Percentiles rank a stretch among this genome's conserved stretches.
Conservation (phyloP, 2,797 vertebrate genomes). For the Stomatorhinus walkeri region DNA sequence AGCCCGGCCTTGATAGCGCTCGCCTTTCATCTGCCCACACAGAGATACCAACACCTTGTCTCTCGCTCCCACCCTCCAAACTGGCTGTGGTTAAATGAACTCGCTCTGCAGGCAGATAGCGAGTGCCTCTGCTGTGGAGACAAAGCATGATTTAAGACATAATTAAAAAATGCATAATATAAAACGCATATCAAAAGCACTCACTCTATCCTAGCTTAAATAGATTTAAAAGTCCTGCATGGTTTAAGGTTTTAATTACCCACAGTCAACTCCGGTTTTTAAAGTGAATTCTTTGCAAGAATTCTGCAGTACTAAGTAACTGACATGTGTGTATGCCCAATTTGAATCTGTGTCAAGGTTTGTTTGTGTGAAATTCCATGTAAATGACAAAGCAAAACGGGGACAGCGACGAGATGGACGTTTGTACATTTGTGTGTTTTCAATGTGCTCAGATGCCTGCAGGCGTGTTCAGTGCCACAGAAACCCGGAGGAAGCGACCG, state of each 20-base stretch:
- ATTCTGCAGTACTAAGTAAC: not conserved
- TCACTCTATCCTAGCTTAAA: not conserved
- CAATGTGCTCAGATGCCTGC: constrained; percentile 30
- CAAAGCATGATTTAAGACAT: not conserved
- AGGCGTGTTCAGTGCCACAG: constrained; percentile 44
- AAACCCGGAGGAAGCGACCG: constrained; percentile 2
- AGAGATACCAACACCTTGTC: constrained; percentile 34
- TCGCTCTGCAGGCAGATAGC: not conserved
- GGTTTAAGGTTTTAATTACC: not conserved
- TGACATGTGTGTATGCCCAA: not conserved
- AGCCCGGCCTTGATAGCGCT: constrained; percentile 38
- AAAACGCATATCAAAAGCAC: not conserved
- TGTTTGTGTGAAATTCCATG: not conserved
- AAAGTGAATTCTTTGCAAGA: not conserved
- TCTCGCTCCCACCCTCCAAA: constrained; percentile 34
- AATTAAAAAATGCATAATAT: constrained; percentile 6
- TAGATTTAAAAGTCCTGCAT: not conserved
- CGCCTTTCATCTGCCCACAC: constrained; percentile 45
- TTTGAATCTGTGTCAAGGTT: not conserved
- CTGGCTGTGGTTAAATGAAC: constrained; percentile 29
- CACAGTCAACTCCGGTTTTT: not conserved
- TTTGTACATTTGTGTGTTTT: not conserved
- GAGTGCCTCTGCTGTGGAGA: not conserved
- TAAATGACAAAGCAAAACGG: not conserved
- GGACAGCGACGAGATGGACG: constrained; percentile 13